A percentile compares a stretch with the other conserved stretches of the same genome.
These are phyloP conservation scores for Pegoplata infirma DNA, from an alignment of 2,888 invertebrate species.

Conservation along the genomic window DNA sequence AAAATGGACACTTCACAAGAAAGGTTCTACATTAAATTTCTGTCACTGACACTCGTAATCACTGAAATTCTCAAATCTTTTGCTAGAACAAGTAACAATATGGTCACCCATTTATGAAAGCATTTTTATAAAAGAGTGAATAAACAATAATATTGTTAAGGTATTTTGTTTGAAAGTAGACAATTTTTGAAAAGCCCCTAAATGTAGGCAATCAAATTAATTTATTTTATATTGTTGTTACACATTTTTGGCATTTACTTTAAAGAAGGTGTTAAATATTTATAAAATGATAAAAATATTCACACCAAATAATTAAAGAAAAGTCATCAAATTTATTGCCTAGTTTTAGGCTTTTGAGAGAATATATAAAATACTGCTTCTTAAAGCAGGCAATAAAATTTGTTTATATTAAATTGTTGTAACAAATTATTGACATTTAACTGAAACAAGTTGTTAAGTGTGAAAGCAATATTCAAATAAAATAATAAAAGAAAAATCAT, in stretches of 20 bases:
- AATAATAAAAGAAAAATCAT: no score
- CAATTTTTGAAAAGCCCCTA: conserved; percentile 33
- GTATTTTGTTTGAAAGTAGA: conserved; percentile 5
- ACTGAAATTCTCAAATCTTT: no score
- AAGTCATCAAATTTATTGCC: conserved; percentile 39
- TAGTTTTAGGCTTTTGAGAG: not conserved
- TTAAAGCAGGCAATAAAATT: no score
- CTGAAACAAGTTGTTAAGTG: no score
- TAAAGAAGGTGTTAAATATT: conserved; percentile 22
- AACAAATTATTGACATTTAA: no score
- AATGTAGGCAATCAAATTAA: conserved; percentile 55
- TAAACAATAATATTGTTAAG: conserved; percentile 49
- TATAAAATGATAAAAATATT: not conserved
- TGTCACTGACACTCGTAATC: no score
- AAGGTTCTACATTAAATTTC: no score
- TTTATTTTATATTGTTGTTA: conserved; percentile 27
- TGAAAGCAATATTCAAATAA: no score
- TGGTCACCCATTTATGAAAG: conserved; percentile 4
- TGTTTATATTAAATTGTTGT: no score
- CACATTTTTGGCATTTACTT: not conserved
- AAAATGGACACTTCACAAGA: no score
- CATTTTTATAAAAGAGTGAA: conserved; percentile 28
- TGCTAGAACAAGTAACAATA: no score
- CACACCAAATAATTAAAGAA: conserved; percentile 7
- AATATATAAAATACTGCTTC: no score